Percentiles rank a stretch among this genome's conserved stretches.
Conservation (phyloP, 1,140 invertebrate species). For the Papilio dardanus region DNA sequence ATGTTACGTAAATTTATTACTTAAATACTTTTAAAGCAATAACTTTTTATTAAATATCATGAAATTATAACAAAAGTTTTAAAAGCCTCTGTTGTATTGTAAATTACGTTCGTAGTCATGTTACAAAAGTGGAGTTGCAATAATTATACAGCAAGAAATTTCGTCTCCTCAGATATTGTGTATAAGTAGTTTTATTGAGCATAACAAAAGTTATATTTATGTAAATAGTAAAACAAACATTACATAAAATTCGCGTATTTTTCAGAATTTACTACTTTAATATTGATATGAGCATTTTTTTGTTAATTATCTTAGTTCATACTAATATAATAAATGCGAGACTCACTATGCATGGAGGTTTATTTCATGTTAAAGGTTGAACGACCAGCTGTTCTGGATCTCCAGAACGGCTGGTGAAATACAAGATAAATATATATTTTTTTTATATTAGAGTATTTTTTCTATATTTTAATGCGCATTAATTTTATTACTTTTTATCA, state of each 20-base stretch:
- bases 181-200: not conserved
- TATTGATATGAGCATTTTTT: not conserved
- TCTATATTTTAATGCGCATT: too few species aligned
- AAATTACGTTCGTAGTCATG: slow-evolving; percentile 23
- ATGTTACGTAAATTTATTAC: slow-evolving; percentile 12
- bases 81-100: slow-evolving; percentile 10
- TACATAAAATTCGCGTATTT: not conserved
- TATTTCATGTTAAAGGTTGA: too few species aligned
- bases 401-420: too few species aligned
- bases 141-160: slow-evolving; percentile 7
- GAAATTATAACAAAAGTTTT: slow-evolving; percentile 15
- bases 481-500: too few species aligned
- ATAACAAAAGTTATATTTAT: not conserved
- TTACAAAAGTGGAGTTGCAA: slow-evolving; percentile 14
- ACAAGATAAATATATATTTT: too few species aligned
- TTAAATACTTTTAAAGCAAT: slow-evolving; percentile 14
- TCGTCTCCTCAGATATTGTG: not conserved
- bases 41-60: slow-evolving; percentile 15
- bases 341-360: too few species aligned
- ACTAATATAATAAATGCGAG: too few species aligned
- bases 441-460: too few species aligned
- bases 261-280: not conserved
- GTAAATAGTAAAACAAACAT: not conserved
- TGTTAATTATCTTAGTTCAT: too few species aligned
- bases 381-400: too few species aligned